These are phyloP conservation scores for Drosophila paramelanica DNA, from an alignment of 2,888 invertebrate genomes.

Conservation along the genomic window DNA sequence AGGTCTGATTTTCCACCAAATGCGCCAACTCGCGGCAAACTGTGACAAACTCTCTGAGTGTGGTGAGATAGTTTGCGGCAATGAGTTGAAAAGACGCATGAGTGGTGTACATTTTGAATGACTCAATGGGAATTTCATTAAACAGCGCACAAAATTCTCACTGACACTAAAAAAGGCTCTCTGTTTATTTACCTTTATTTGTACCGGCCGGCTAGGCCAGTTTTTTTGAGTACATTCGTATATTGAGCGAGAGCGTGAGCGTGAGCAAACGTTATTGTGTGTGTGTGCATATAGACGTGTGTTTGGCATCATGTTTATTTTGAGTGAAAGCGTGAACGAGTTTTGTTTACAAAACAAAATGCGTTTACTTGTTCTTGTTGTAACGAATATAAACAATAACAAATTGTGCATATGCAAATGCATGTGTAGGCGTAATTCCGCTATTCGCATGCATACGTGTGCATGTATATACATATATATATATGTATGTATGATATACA, in stretches of 20 bases:
- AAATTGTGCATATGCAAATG: conserved; percentile 30
- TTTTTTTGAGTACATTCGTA: conserved; percentile 10
- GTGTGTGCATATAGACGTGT: not conserved
- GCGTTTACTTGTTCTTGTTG: conserved; percentile 25
- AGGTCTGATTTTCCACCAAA: conserved; percentile 24
- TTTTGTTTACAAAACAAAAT: conserved; percentile 44
- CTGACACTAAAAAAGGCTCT: conserved; percentile 13
- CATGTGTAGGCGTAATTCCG: not conserved
- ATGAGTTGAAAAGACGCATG: conserved; percentile 19
- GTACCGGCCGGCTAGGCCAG: conserved; percentile 37
- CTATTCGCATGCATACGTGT: not conserved
- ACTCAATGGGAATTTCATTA: conserved; percentile 43
- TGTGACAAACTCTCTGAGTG: not conserved
- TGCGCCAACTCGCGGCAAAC: no score
- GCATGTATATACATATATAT: not conserved
- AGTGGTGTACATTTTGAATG: not conserved
- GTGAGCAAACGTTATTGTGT: not conserved
- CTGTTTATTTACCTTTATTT: conserved; percentile 60
- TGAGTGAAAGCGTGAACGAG: conserved; percentile 35
- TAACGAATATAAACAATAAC: conserved; percentile 36
- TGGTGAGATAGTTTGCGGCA: conserved; percentile 18
- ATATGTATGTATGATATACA: not conserved
- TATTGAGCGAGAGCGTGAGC: not conserved
- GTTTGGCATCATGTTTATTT: conserved; percentile 17
- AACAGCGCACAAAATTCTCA: conserved; percentile 11